Conservation (phyloP, 1,140 invertebrate species). For the Megalonaias nervosa region DNA sequence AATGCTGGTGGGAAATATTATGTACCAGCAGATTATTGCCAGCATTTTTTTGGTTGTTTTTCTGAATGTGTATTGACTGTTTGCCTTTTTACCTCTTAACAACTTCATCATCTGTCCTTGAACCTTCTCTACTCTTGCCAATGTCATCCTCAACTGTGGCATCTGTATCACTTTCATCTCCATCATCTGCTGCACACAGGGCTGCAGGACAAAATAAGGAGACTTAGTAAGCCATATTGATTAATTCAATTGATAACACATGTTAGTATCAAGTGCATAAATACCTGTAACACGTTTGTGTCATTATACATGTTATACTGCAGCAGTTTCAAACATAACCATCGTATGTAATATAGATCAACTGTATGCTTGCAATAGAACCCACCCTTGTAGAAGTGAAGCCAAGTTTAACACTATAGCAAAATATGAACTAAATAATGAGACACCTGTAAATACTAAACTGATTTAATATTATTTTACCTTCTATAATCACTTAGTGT, state of each 20-base stretch:
- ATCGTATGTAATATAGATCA: not conserved
- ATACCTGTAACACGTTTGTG: not conserved
- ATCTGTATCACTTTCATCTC: slow-evolving; percentile 31
- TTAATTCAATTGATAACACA: not conserved
- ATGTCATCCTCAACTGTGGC: slow-evolving; percentile 80
- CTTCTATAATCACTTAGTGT: no score
- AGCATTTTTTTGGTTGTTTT: not conserved
- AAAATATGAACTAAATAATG: no score
- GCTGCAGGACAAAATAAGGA: slow-evolving; percentile 28
- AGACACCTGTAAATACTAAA: no score
- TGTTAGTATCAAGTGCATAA: not conserved
- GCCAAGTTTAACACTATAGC: no score
- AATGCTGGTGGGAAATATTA: not conserved
- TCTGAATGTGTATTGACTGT: not conserved
- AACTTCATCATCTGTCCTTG: slow-evolving; percentile 79
- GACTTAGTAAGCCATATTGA: not conserved
- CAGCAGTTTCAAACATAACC: not conserved
- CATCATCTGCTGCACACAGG: slow-evolving; percentile 50
- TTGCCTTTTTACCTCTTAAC: slow-evolving; percentile 75
- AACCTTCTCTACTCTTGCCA: slow-evolving; percentile 85
- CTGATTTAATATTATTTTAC: no score
- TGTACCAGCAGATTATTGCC: not conserved
- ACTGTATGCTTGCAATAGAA: not conserved
- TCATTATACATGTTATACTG: not conserved
- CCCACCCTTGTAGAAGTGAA: not conserved